These are phyloP conservation scores for Pterostichus madidus DNA, from an alignment of 2,888 invertebrate species.

Conservation along the genomic window DNA sequence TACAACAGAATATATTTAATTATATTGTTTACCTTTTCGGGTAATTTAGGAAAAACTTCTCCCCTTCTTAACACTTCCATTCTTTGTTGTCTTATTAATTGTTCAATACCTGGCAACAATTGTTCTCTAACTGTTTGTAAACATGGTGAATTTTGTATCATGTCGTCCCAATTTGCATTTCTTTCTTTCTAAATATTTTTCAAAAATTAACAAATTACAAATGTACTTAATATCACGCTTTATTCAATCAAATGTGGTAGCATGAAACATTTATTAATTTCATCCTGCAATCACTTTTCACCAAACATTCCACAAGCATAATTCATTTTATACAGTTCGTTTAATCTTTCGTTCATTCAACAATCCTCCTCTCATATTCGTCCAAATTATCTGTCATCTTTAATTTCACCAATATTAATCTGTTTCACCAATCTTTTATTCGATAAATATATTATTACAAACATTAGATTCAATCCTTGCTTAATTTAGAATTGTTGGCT, in stretches of 20 bases:
- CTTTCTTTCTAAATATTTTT: constrained; percentile 70
- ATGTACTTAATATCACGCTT: too few relatives aligned
- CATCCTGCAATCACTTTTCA: too few relatives aligned
- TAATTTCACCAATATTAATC: too few relatives aligned
- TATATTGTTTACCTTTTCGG: constrained; percentile 72
- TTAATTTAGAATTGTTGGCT: too few relatives aligned
- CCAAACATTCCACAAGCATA: too few relatives aligned
- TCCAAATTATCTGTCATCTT: too few relatives aligned
- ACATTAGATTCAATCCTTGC: background rate
- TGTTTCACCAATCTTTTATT: too few relatives aligned
- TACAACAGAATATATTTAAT: background rate
- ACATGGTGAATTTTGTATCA: constrained; percentile 70
- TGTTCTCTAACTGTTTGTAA: constrained; percentile 72
- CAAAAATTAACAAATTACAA: constrained; percentile 67
- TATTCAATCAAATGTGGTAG: too few relatives aligned
- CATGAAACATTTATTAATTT: too few relatives aligned
- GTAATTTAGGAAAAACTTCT: constrained; percentile 73
- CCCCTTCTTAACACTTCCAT: constrained; percentile 72
- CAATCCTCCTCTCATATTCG: too few relatives aligned
- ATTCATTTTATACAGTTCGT: too few relatives aligned
- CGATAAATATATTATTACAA: background rate
- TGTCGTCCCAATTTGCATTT: constrained; percentile 71
- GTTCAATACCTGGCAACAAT: constrained; percentile 71
- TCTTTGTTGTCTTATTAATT: constrained; percentile 72
- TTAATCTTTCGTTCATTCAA: too few relatives aligned